These are phyloP conservation scores for Threskiornis aethiopicus DNA, from an alignment of 2,797 vertebrate species.

Conservation along the genomic window DNA sequence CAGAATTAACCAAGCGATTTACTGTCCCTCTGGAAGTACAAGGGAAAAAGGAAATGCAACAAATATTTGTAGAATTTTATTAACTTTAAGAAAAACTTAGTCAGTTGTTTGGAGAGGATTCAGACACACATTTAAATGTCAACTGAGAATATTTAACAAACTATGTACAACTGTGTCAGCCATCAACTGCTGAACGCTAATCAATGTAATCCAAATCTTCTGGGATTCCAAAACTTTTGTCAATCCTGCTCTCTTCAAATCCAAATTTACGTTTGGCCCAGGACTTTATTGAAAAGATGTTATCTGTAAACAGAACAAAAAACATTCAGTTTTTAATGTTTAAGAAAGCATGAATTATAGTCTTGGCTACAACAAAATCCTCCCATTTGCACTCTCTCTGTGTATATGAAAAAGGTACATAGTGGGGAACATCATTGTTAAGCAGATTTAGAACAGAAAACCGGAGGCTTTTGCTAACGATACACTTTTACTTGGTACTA, in stretches of 20 bases:
- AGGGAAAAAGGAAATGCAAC: neutral
- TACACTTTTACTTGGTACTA: neutral
- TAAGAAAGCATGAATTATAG: neutral
- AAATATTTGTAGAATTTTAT: constrained; percentile 60
- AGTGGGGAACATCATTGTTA: neutral
- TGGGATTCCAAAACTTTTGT: constrained; percentile 96
- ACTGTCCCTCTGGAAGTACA: neutral
- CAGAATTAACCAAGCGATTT: neutral
- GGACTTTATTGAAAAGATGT: constrained; percentile 95
- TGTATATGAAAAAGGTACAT: neutral
- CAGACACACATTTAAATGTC: neutral
- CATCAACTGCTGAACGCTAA: constrained; percentile 49
- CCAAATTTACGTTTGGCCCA: constrained; percentile 98
- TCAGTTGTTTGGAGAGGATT: neutral
- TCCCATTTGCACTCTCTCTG: neutral
- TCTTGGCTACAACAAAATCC: neutral
- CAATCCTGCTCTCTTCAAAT: constrained; percentile 89
- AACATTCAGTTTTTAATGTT: constrained; percentile 9
- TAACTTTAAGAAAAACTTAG: constrained; percentile 20
- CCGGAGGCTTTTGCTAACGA: neutral
- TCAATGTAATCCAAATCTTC: constrained; percentile 98
- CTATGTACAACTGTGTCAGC: constrained; percentile 14
- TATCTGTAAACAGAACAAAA: constrained; percentile 82
- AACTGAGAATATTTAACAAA: neutral
- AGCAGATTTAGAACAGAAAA: neutral